Conservation (phyloP, 2,113 vertebrate genomes). For the Canis aureus region DNA sequence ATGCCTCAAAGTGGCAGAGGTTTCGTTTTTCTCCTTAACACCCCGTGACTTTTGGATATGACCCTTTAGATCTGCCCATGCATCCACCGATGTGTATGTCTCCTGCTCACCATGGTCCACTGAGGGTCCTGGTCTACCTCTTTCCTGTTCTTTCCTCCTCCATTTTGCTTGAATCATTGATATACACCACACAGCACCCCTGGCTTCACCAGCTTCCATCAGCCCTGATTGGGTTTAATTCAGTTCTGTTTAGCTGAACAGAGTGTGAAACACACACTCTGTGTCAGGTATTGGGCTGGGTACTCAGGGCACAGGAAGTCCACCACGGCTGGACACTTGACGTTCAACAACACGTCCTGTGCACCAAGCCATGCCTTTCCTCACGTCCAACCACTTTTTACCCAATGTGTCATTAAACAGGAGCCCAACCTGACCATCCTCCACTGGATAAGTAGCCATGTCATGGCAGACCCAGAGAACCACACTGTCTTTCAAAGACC, state of each 20-base stretch:
- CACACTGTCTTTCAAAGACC: rapidly evolving
- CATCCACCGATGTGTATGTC: not conserved
- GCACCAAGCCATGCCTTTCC: not conserved
- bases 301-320: no score
- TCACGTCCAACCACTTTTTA: not conserved
- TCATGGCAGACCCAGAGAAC: rapidly evolving
- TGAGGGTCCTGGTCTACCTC: rapidly evolving
- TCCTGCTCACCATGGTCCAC: no score
- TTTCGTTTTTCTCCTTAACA: rapidly evolving
- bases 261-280: rapidly evolving
- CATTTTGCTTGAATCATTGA: not conserved
- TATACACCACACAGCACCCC: rapidly evolving
- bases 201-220: not conserved
- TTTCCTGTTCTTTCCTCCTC: no score
- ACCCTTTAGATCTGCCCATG: no score
- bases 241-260: no score
- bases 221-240: no score
- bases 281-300: no score
- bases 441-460: rapidly evolving
- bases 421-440: no score
- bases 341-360: rapidly evolving
- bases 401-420: rapidly evolving
- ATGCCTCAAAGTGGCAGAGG: not conserved
- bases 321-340: no score
- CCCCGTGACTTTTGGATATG: no score